Evolutionary conservation across 2,888 invertebrate genomes (phyloP), one percentile per base, ranked within the genome.

Genomic region (Ormyrus labotus): DNA sequence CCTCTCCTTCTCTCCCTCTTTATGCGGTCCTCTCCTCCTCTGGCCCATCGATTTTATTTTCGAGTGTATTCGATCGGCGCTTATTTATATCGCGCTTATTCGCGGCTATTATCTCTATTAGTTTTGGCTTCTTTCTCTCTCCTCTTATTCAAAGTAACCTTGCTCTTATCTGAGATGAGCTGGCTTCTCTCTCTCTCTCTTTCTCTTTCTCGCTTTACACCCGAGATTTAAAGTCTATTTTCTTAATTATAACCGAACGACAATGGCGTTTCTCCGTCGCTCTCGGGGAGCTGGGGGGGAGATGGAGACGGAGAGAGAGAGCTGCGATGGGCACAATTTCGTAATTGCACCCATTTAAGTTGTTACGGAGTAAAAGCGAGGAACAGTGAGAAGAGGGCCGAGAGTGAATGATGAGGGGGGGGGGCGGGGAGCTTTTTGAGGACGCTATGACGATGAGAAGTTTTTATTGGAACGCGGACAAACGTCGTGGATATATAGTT

Each of bases 221-320:
- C 83, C 79, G 86, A 83, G 88, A 89, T 89, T 88, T 88, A 87
- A 88, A 87, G 88, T 88, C 88, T 89, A 89, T 88, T 88, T 89
- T 89, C 89, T 89, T 89, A 90, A 90, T 89, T 90, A 89, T 89
- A 87, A 89, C 85, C 84, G 85, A 84, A 86, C 84, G 87, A 87
- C 85, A 87, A 87, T 87, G 85, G 64, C 50, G 83, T 67, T 80
- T 34, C 34, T 13, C 47, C 55, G 61, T 19, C 48, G 67, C 48
- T n/a, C 51, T 57, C 50, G 64, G 11, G 34, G 50, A 34, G 47
- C 10, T 3, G 1, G 6, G 10, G 55, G 4, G 13, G 2, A 48
- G 48, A 60, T 71, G 61, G 75, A 70, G 51, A 47, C 70, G 7
- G 58, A 69, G 70, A 60, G 70, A 60, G 74, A 67, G 74, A 67